Percentiles rank a stretch among this genome's conserved stretches.
These are phyloP conservation scores for Lepas anatifera DNA, from an alignment of 2,888 invertebrate species.

Conservation along the genomic window DNA sequence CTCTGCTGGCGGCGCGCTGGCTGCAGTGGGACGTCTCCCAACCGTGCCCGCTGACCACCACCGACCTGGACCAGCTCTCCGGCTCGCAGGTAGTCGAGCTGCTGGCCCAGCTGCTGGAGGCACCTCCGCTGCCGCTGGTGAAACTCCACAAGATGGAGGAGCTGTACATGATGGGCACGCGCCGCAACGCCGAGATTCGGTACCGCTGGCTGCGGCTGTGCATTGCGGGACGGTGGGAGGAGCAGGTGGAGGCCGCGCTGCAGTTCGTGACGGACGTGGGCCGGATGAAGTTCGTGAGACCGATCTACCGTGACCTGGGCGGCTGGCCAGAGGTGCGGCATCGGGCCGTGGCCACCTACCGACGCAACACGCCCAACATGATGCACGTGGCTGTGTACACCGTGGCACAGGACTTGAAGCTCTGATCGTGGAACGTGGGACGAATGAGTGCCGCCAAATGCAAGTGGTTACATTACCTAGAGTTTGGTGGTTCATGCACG, in stretches of 20 bases:
- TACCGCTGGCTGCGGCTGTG: slow-evolving; percentile 30
- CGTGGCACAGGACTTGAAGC: slow-evolving; percentile 60
- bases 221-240: slow-evolving; percentile 49
- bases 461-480: no score
- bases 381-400: slow-evolving; percentile 67
- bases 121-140: slow-evolving; percentile 37
- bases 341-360: slow-evolving; percentile 57
- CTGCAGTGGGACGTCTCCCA: slow-evolving; percentile 33
- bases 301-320: slow-evolving; percentile 72
- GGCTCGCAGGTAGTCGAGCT: slow-evolving; percentile 44
- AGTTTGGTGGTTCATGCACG: no score
- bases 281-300: slow-evolving; percentile 81
- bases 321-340: slow-evolving; percentile 59
- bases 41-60: slow-evolving; percentile 16
- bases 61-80: slow-evolving; percentile 17
- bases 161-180: slow-evolving; percentile 49
- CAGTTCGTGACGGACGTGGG: slow-evolving; percentile 71
- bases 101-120: slow-evolving; percentile 50
- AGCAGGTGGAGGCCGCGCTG: slow-evolving; percentile 54
- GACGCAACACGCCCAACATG: slow-evolving; percentile 56
- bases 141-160: slow-evolving; percentile 49
- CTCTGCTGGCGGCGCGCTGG: slow-evolving; percentile 46
- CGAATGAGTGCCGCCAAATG: no score
- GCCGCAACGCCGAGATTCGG: slow-evolving; percentile 64
- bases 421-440: no score